Percentiles rank a stretch among this genome's conserved stretches.
Conservation (phyloP, 2,797 vertebrate genomes). For the Anguilla megastoma region DNA sequence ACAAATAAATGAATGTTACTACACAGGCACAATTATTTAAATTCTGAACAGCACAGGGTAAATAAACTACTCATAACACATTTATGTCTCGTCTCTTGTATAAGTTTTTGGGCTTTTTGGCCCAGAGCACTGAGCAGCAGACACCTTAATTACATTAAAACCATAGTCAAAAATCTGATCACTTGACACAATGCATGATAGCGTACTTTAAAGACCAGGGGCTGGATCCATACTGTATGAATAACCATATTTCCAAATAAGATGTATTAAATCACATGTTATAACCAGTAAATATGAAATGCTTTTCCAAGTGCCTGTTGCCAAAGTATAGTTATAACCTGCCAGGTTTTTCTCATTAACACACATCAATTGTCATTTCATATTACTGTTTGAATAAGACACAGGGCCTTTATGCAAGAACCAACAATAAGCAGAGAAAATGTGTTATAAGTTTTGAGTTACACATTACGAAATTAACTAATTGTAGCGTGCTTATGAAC, state of each 20-base stretch:
- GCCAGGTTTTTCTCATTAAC: not conserved
- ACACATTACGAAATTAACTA: not conserved
- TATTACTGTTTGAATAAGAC: not conserved
- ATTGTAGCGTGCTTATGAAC: not conserved
- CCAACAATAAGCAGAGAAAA: not conserved
- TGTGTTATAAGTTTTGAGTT: not conserved
- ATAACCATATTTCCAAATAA: not conserved
- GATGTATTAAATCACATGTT: not conserved
- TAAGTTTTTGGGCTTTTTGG: constrained; percentile 3
- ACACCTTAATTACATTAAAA: constrained; percentile 14
- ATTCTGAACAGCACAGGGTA: constrained; percentile 26
- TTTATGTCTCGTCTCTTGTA: constrained; percentile 26
- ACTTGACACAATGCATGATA: constrained; percentile 8
- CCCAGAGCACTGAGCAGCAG: constrained; percentile 8
- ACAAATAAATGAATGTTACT: constrained; percentile 21
- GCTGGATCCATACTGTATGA: not conserved
- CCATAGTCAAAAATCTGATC: not conserved
- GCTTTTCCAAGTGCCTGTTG: not conserved
- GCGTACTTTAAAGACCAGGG: constrained; percentile 19
- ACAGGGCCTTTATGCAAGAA: not conserved
- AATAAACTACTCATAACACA: constrained; percentile 27
- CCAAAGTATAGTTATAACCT: not conserved
- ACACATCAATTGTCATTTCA: not conserved
- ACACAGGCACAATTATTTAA: constrained; percentile 32
- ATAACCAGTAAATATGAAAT: not conserved